A percentile compares a stretch with the other conserved stretches of the same genome.
These are phyloP conservation scores for Leguminivora glycinivorella DNA, from an alignment of 1,140 invertebrate genomes.

Conservation along the genomic window DNA sequence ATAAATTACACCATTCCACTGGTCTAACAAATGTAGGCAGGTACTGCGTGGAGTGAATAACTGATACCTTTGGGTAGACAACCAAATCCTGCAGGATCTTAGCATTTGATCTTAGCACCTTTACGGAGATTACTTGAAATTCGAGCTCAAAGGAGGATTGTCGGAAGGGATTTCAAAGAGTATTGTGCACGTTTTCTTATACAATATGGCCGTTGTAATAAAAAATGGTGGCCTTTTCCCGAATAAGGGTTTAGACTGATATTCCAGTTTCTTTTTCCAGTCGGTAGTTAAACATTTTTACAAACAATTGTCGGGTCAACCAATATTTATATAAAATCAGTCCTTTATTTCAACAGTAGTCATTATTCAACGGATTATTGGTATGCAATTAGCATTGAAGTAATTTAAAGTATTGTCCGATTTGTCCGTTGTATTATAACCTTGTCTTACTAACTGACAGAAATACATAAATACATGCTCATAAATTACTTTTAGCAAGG, in stretches of 20 bases:
- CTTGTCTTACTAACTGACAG: too few species aligned
- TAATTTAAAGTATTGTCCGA: too few species aligned
- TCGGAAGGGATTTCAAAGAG: slow-evolving; percentile 1
- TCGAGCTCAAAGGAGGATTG: slow-evolving; percentile 17
- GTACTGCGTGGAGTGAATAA: neutral
- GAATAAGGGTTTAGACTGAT: neutral
- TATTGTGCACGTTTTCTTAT: slow-evolving; percentile 15
- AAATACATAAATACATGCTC: neutral
- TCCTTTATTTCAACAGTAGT: too few species aligned
- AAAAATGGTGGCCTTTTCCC: neutral
- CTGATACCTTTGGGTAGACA: slow-evolving; percentile 19
- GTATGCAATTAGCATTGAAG: too few species aligned
- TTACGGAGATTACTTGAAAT: slow-evolving; percentile 12
- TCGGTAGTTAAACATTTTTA: neutral
- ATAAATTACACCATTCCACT: neutral
- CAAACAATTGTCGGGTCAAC: neutral
- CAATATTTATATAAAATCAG: too few species aligned
- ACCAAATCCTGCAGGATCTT: slow-evolving; percentile 4
- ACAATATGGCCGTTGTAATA: neutral
- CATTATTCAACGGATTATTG: too few species aligned
- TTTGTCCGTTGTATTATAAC: too few species aligned
- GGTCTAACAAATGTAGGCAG: neutral
- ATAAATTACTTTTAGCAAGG: neutral
- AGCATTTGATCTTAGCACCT: slow-evolving; percentile 22
- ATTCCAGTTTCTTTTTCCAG: neutral